Conservation (phyloP, 2,797 vertebrate species). For the Smutsia temminckii region DNA sequence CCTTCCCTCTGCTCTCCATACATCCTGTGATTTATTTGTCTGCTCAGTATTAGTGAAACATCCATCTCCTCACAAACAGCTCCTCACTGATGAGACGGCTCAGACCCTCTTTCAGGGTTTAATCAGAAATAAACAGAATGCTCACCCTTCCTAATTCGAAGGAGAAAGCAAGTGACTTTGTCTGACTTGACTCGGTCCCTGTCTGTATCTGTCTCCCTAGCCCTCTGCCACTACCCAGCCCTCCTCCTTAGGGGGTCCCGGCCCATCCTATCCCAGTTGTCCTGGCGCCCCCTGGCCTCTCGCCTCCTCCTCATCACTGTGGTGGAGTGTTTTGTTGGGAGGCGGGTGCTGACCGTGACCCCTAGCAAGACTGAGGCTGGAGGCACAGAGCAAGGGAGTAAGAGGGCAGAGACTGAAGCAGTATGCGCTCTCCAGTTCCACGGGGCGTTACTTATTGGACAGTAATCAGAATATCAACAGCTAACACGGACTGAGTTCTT, state of each 20-base stretch:
- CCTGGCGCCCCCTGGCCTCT: rapidly evolving
- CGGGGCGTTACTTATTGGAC: not conserved
- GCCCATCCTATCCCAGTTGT: not conserved
- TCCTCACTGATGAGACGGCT: not conserved
- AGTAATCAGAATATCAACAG: not conserved
- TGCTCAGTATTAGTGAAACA: not conserved
- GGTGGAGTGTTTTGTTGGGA: too few relatives aligned
- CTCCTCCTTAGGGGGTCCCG: not conserved
- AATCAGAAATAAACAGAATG: not conserved
- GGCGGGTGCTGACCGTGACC: rapidly evolving
- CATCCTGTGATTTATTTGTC: not conserved
- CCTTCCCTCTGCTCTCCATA: not conserved
- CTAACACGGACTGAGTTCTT: not conserved
- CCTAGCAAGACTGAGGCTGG: not conserved
- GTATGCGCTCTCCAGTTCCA: rapidly evolving
- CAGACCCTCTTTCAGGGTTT: not conserved
- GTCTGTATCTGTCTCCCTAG: not conserved
- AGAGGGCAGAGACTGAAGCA: too few relatives aligned
- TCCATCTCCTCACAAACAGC: not conserved
- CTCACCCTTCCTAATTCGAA: not conserved
- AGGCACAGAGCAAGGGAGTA: not conserved
- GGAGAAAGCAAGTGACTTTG: not conserved
- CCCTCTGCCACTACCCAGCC: rapidly evolving
- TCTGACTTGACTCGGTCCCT: not conserved
- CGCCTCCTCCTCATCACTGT: rapidly evolving